phyloP scores from a whole-genome alignment of 92 coral and sea anemone genomes.

The Galaxea fascicularis region DNA sequence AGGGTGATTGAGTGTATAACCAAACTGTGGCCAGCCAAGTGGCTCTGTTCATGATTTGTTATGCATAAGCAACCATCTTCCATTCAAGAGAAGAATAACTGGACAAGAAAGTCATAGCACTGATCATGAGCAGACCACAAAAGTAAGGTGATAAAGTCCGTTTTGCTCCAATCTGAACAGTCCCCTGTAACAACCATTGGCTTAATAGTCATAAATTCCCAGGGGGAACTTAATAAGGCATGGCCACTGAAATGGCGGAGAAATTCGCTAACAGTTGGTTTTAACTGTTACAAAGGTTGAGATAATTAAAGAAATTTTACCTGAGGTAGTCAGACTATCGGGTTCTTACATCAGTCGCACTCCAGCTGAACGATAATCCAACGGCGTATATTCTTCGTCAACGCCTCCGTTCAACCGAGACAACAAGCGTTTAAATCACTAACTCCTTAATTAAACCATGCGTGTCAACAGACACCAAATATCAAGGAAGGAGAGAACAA shows the following conservation, averaged over 20 bases:
- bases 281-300: not conserved
- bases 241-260: too few relatives aligned
- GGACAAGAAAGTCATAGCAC: conserved; percentile 14
- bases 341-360: not conserved
- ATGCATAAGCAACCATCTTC: conserved; percentile 20
- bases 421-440: not conserved
- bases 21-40: not conserved
- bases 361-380: not conserved
- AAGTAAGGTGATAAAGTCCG: not conserved
- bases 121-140: not conserved
- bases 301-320: not conserved
- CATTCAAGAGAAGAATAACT: not conserved
- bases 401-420: not conserved
- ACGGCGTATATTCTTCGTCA: not conserved
- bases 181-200: not conserved
- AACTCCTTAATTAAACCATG: not conserved
- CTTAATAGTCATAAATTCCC: not conserved
- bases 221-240: not conserved
- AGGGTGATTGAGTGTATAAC: conserved; percentile 11
- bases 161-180: not conserved
- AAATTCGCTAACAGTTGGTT: not conserved
- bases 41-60: conserved; percentile 5
- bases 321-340: not conserved
- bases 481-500: not conserved
- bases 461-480: not conserved